Percentiles rank a stretch among this genome's conserved stretches.
Evolutionary conservation across 2,888 invertebrate species (phyloP).

Genomic region (Drosophila imparisetae): DNA sequence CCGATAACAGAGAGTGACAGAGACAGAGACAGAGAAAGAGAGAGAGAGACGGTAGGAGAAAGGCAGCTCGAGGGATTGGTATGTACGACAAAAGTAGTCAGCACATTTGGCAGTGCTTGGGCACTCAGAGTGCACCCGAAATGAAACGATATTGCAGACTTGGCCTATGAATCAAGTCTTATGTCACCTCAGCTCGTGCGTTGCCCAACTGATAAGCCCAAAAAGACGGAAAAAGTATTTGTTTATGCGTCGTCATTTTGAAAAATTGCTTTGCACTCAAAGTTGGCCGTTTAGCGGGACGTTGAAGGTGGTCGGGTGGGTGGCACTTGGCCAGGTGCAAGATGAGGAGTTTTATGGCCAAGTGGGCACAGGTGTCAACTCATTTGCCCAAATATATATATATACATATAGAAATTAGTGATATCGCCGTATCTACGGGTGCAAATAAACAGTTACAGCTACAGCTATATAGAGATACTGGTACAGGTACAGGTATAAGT

Average conservation of each 20-base stretch:
- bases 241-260: slow-evolving; percentile 63
- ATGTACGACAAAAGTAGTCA: no score
- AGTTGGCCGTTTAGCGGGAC: slow-evolving; percentile 9
- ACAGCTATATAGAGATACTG: slow-evolving; percentile 1
- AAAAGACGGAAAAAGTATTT: slow-evolving; percentile 43
- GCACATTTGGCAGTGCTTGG: slow-evolving; percentile 23
- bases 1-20: slow-evolving; percentile 50
- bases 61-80: no score
- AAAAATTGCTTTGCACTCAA: slow-evolving; percentile 69
- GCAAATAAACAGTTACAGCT: slow-evolving; percentile 33
- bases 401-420: slow-evolving; percentile 15
- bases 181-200: slow-evolving; percentile 25
- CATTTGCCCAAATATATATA: slow-evolving; percentile 23
- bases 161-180: slow-evolving; percentile 42
- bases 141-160: not conserved
- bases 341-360: slow-evolving; percentile 39
- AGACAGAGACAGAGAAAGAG: not conserved
- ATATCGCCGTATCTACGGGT: slow-evolving; percentile 55
- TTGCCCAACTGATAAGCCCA: slow-evolving; percentile 58
- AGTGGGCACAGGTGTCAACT: slow-evolving; percentile 72
- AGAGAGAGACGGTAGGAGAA: not conserved
- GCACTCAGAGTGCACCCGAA: slow-evolving; percentile 54
- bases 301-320: not conserved
- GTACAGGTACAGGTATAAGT: slow-evolving; percentile 7
- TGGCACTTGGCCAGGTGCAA: slow-evolving; percentile 35